These are phyloP conservation scores for Osmerus mordax DNA, from an alignment of 2,113 vertebrate genomes.

Conservation along the genomic window DNA sequence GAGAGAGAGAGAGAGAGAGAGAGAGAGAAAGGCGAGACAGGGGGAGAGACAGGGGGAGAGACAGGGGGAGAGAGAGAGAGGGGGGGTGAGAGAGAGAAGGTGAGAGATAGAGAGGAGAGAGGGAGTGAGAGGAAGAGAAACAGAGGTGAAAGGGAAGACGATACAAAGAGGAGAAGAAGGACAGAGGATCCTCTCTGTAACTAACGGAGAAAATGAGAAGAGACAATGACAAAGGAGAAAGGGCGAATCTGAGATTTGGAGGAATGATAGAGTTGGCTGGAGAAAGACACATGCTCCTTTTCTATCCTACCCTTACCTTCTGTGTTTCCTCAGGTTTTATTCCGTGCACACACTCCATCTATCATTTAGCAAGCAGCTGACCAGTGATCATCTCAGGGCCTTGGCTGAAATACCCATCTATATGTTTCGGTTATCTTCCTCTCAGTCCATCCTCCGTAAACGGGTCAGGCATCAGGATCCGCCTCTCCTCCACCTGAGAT, in stretches of 20 bases:
- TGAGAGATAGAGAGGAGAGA: not conserved
- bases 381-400: too few species aligned
- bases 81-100: not conserved
- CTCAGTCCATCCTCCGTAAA: not conserved
- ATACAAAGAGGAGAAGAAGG: not conserved
- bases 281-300: too few species aligned
- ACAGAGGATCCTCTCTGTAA: not conserved
- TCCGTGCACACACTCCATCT: not conserved
- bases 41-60: not conserved
- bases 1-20: conserved; percentile 13
- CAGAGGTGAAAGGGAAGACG: conserved; percentile 4
- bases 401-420: not conserved
- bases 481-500: not conserved
- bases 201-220: not conserved
- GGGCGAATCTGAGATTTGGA: too few species aligned
- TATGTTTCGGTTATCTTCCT: not conserved
- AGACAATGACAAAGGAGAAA: not conserved
- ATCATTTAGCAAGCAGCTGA: not conserved
- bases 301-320: too few species aligned
- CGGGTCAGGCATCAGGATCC: not conserved
- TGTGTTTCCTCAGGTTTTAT: too few species aligned
- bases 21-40: not conserved
- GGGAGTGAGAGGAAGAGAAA: conserved; percentile 8
- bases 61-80: conserved; percentile 2
- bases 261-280: too few species aligned